These are phyloP conservation scores for Pteronotus mesoamericanus DNA, from an alignment of 2,797 vertebrate species.

Conservation along the genomic window DNA sequence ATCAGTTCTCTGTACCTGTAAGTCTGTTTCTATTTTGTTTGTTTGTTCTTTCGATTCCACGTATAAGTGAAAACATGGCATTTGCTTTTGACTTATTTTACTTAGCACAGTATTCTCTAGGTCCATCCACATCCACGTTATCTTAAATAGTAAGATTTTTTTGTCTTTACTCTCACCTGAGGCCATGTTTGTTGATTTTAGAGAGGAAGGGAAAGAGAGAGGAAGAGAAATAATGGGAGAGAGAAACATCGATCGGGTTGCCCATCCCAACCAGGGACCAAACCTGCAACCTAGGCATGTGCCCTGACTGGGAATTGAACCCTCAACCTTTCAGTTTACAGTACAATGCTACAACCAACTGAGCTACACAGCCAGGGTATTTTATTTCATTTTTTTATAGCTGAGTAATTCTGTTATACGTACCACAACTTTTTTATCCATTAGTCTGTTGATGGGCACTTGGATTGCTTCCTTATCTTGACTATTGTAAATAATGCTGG, in stretches of 20 bases:
- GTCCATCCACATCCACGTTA: background rate
- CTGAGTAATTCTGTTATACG: background rate
- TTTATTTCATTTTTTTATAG: background rate
- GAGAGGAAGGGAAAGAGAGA: no score
- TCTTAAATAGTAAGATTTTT: background rate
- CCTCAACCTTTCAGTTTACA: background rate
- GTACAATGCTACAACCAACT: background rate
- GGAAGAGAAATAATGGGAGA: no score
- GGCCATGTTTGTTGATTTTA: no score
- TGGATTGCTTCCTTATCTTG: background rate
- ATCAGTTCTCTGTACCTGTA: no score
- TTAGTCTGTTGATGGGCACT: background rate
- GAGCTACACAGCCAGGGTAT: background rate
- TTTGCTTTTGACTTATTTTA: background rate
- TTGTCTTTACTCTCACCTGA: background rate
- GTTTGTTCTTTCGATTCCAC: no score
- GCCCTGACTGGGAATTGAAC: background rate
- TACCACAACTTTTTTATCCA: background rate
- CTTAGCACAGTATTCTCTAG: background rate
- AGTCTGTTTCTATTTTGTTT: no score
- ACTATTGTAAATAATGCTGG: background rate
- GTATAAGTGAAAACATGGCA: no score
- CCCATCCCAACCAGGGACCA: no score
- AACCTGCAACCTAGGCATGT: background rate
- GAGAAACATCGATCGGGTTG: no score